These are phyloP conservation scores for Calliphora vicina DNA, from an alignment of 1,140 invertebrate species.

Conservation along the genomic window DNA sequence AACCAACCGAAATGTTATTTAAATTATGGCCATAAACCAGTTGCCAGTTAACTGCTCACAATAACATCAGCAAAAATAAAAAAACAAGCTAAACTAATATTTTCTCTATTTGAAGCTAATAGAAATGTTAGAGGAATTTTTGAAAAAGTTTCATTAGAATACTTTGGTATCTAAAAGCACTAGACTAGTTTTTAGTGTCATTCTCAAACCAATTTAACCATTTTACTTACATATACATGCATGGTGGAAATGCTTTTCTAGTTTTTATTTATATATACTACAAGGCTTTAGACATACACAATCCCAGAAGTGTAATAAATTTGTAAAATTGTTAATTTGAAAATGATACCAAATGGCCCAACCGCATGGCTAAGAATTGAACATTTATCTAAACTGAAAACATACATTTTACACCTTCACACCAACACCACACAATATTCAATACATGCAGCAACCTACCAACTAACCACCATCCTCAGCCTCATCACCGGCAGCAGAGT, in stretches of 20 bases:
- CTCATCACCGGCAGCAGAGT: background rate
- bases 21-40: conserved; percentile 14
- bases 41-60: background rate
- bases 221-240: too few species aligned
- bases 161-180: background rate
- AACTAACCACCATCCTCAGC: background rate
- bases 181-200: background rate
- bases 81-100: background rate
- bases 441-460: background rate
- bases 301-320: conserved; percentile 38
- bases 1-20: conserved; percentile 24
- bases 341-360: conserved; percentile 31
- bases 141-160: conserved; percentile 12
- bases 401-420: conserved; percentile 25
- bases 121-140: conserved; percentile 24
- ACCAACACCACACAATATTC: background rate
- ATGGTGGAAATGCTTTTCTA: background rate
- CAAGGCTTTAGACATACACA: background rate
- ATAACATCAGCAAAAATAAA: too few species aligned
- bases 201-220: background rate
- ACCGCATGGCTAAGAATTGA: background rate
- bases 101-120: background rate
- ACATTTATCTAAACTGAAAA: conserved; percentile 25
- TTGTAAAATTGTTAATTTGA: conserved; percentile 37
- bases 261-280: background rate